Base-by-base conservation (phyloP, 2,113 vertebrate species). In the Microcebus murinus region DNA sequence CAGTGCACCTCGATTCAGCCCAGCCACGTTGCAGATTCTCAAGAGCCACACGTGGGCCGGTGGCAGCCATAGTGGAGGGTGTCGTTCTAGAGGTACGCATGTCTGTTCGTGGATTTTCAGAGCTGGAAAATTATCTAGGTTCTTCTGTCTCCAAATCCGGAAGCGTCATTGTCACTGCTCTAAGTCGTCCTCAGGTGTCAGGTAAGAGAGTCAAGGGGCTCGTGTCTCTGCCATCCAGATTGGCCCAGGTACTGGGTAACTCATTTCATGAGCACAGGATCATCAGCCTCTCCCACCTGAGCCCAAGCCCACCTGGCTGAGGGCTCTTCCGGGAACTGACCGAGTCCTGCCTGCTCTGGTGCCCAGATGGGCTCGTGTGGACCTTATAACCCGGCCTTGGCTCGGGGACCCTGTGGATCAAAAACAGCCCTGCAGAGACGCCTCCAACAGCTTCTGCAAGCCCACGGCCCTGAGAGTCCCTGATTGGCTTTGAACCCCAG, bases 41-140 rank as follows among this genome's bases (percentile, higher is more conserved):
- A 4, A 5, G 2, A 34, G 55, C 45, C 25, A 29, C 27, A 4
- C 0, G 11, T 42, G 48, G 48, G 63, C 45, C 39, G 11, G 18
- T 8, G 11, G 63, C 34, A 8, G 3, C 63, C 50, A 12, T 0
- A 34, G 39, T 1, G 9, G 68, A 7, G 2, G 34, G 18, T 5
- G 7, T 13, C 3, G 36, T 57, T 18, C 20, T 23, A 84, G n/a
- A 74, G 6, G 42, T 4, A 57, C 2, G 10, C 45, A 8, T 21
- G 13, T 25, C 29, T n/a, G 17, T 76, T 1, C 29, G 18, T 8
- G 45, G 42, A 68, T 68, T 4, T 77, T 70, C 39, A 68, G 67
- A 70, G 12, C 29, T 39, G 29, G 67, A 36, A 13, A 36, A 76
- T 6, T 1, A 59, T 36, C 59, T 65, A 20, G 48, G 76, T 29